Percentiles rank a stretch among this genome's conserved stretches.
These are phyloP conservation scores for Maniola jurtina DNA, from an alignment of 1,140 invertebrate genomes.

Conservation along the genomic window DNA sequence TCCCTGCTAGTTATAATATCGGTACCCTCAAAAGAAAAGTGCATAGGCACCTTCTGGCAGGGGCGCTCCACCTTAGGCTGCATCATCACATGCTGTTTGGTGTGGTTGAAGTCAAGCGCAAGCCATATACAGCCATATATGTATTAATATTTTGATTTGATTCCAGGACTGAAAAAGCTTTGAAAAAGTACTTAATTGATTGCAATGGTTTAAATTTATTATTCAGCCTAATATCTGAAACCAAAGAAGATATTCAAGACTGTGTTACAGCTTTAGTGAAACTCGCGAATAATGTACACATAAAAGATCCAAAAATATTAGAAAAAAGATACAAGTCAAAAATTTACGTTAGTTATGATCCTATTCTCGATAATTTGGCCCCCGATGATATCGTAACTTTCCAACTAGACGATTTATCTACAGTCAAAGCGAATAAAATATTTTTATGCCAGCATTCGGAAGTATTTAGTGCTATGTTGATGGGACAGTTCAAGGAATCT, in stretches of 20 bases:
- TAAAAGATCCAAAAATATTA: conserved; percentile 73
- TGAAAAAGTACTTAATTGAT: conserved; percentile 72
- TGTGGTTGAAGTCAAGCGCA: no score
- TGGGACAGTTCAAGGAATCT: conserved; percentile 83
- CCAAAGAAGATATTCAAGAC: conserved; percentile 61
- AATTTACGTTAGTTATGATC: conserved; percentile 58
- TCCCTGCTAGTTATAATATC: no score
- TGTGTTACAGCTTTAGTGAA: conserved; percentile 71
- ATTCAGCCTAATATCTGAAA: conserved; percentile 53
- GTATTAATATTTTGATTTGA: neutral
- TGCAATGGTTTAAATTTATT: conserved; percentile 66
- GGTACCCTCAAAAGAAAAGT: no score
- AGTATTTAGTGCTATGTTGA: conserved; percentile 83
- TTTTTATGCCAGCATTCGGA: conserved; percentile 82
- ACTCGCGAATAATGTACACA: conserved; percentile 69
- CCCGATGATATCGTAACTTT: conserved; percentile 79
- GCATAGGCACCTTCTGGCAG: no score
- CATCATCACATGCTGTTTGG: no score
- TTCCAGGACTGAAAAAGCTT: conserved; percentile 62
- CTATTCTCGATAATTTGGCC: conserved; percentile 59
- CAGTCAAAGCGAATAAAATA: conserved; percentile 80
- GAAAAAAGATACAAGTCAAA: conserved; percentile 68
- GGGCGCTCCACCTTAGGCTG: no score
- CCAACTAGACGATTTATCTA: conserved; percentile 81
- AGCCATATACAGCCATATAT: no score